Evolutionary conservation across 2,797 vertebrate genomes (phyloP).

Genomic region (Xenops minutus): DNA sequence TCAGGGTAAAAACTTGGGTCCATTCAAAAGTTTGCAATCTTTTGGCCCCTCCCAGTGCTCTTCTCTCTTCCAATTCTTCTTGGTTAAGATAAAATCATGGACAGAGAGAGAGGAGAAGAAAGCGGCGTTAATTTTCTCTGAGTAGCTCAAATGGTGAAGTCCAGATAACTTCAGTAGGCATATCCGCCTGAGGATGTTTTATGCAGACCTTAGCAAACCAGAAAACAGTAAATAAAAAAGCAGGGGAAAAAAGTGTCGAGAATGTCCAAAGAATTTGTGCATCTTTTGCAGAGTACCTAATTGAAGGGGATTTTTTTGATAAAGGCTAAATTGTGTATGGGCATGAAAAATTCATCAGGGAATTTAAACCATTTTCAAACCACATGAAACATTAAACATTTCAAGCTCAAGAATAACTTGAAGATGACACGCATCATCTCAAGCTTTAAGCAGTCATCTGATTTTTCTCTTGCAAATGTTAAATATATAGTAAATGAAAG

Average conservation of each 20-base stretch:
- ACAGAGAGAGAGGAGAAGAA: neutral
- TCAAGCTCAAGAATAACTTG: constrained; percentile 35
- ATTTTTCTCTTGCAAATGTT: constrained; percentile 34
- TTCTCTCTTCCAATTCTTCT: neutral
- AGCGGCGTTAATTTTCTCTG: constrained; percentile 27
- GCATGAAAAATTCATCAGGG: constrained; percentile 59
- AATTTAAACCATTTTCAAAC: constrained; percentile 61
- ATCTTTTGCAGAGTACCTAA: constrained; percentile 34
- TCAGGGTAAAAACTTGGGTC: neutral
- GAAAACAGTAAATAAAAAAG: neutral
- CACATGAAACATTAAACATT: constrained; percentile 58
- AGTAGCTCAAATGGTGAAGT: neutral
- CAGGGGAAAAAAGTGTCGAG: fast-evolving
- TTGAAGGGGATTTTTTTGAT: constrained; percentile 38
- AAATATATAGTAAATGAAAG: neutral
- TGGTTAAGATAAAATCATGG: neutral
- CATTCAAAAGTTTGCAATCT: neutral
- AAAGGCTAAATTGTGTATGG: constrained; percentile 48
- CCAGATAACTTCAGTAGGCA: neutral
- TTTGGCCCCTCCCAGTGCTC: neutral
- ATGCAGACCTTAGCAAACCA: neutral
- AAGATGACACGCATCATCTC: constrained; percentile 28
- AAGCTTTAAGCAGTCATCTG: constrained; percentile 8
- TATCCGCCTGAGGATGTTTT: neutral
- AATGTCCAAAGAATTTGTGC: constrained; percentile 3